A percentile compares a stretch with the other conserved stretches of the same genome.
phyloP scores from a whole-genome alignment of 2,888 invertebrate species.

The Gasteruption jaculator region DNA sequence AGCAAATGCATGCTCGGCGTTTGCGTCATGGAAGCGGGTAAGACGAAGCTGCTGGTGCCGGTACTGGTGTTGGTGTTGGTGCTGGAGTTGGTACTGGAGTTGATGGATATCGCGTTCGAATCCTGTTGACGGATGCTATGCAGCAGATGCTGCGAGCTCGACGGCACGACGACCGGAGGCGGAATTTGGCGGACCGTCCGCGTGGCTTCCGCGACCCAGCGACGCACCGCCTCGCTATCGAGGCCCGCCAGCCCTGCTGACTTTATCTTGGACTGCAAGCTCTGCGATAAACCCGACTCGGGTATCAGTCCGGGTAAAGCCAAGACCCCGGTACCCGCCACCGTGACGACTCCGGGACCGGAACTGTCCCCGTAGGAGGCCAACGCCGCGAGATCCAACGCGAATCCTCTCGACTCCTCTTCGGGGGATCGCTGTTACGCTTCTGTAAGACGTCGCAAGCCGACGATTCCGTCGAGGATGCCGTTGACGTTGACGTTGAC shows the following conservation, averaged over 20 bases:
- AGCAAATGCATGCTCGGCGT: conserved; percentile 49
- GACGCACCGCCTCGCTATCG: conserved; percentile 58
- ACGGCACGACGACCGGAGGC: conserved; percentile 38
- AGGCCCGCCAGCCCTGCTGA: conserved; percentile 60
- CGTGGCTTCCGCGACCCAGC: conserved; percentile 61
- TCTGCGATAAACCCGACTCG: conserved; percentile 44
- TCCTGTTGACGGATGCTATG: conserved; percentile 50
- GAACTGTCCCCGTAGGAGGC: conserved; percentile 40
- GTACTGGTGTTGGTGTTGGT: conserved; percentile 20
- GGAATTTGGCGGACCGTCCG: conserved; percentile 51
- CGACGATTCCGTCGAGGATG: no score
- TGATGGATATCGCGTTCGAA: no score
- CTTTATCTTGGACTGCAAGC: conserved; percentile 37
- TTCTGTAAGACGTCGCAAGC: no score
- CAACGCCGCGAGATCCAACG: conserved; percentile 45
- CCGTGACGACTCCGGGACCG: conserved; percentile 46
- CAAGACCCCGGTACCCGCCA: conserved; percentile 49
- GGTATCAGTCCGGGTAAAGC: conserved; percentile 47
- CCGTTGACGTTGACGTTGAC: no score
- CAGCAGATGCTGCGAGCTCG: conserved; percentile 31
- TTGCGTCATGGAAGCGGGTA: conserved; percentile 46
- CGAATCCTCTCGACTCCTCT: conserved; percentile 28
- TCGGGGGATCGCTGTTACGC: conserved; percentile 4
- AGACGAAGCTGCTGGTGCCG: conserved; percentile 31
- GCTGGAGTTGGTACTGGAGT: conserved; percentile 17